Conservation (phyloP, 2,113 vertebrate species). For the Lethenteron camtschaticum region DNA sequence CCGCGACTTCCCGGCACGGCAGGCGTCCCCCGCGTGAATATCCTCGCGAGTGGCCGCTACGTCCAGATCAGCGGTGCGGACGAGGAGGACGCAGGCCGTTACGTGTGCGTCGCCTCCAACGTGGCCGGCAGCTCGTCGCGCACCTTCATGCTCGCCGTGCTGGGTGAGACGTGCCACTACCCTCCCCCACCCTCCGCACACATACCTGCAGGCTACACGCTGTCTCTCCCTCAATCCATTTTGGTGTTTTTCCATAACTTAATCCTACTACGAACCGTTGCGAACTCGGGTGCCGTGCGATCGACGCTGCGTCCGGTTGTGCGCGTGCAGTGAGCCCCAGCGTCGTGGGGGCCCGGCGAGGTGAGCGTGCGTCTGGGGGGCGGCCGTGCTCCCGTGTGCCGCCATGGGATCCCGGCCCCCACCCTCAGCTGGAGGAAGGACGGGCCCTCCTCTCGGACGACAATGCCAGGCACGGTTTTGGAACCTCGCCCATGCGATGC, state of each 20-base stretch:
- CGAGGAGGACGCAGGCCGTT: conserved; percentile 41
- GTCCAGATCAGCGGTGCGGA: conserved; percentile 75
- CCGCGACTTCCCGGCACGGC: not conserved
- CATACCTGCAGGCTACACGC: too few relatives aligned
- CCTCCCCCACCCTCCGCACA: too few relatives aligned
- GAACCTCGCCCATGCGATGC: too few relatives aligned
- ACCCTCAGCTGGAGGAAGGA: conserved; percentile 80
- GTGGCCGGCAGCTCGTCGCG: conserved; percentile 51
- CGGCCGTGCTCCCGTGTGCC: conserved; percentile 38
- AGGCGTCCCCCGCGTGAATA: conserved; percentile 51
- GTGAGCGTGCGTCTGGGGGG: conserved; percentile 28
- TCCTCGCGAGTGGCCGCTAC: conserved; percentile 59
- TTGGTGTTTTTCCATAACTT: too few relatives aligned
- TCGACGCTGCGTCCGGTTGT: too few relatives aligned
- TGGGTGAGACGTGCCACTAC: conserved; percentile 29
- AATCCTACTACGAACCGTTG: too few relatives aligned
- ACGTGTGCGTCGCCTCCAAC: conserved; percentile 70
- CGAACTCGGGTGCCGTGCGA: too few relatives aligned
- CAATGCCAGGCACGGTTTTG: conserved; percentile 20
- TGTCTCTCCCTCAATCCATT: too few relatives aligned
- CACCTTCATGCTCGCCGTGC: conserved; percentile 49
- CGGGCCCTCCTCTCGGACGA: conserved; percentile 40
- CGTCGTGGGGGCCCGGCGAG: conserved; percentile 31
- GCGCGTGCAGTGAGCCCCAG: conserved; percentile 39
- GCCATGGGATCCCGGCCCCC: conserved; percentile 51